Conservation (phyloP, 2,113 vertebrate genomes). For the Cyrtonyx montezumae region DNA sequence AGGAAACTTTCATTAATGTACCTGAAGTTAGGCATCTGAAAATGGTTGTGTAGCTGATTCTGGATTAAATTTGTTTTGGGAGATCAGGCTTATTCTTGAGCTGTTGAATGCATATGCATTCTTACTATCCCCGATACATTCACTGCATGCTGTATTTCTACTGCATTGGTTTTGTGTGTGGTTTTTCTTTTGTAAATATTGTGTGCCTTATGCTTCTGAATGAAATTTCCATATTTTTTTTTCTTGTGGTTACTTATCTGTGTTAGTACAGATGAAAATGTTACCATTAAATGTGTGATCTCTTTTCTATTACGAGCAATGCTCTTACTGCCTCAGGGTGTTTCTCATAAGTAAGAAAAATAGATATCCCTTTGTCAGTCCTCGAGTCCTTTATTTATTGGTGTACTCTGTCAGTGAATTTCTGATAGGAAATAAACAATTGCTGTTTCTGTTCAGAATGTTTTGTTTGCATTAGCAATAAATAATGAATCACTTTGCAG, state of each 20-base stretch:
- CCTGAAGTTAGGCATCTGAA: neutral
- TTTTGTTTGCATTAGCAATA: constrained; percentile 68
- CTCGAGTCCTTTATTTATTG: neutral
- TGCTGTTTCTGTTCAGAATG: constrained; percentile 29
- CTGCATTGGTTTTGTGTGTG: neutral
- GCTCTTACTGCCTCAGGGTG: neutral
- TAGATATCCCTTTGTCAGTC: neutral
- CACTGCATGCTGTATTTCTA: neutral
- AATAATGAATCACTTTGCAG: constrained; percentile 75
- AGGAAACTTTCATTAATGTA: neutral
- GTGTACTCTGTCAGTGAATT: neutral
- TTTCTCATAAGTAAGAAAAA: neutral
- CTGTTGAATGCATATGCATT: neutral
- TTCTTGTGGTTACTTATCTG: neutral
- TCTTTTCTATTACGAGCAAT: neutral
- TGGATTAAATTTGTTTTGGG: neutral
- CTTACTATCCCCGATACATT: neutral
- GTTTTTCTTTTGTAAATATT: neutral
- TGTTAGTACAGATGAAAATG: neutral
- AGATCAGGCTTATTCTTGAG: neutral
- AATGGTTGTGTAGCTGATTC: neutral
- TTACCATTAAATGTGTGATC: neutral
- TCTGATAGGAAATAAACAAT: neutral
- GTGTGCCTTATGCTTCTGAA: neutral
- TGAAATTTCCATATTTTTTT: neutral